Base-by-base conservation (phyloP, 2,797 vertebrate genomes). In the Alauda arvensis region DNA sequence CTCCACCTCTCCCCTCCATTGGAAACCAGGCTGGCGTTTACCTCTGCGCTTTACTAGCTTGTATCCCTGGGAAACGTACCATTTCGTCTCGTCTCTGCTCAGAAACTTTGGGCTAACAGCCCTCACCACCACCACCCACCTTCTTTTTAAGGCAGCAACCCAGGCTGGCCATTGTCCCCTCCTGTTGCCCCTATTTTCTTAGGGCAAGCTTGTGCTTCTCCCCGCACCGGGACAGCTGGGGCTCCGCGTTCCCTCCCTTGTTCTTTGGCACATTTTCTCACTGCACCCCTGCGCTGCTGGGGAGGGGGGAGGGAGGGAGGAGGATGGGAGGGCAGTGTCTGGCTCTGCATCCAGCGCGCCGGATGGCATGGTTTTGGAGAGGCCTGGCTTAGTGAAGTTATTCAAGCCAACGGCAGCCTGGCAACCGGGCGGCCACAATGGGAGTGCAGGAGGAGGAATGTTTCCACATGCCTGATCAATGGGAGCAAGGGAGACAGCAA, bases 391-490 rank as follows among this genome's bases (percentile, higher is more conserved):
- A 89, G 95, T 91, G 93, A 96, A 96, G 96, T 95, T 96, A 97
- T 97, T 96, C 95, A 96, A 96, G 95, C 95, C 94, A 95, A 95
- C 94, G 78, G 97, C 97, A 97, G 98, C 98, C 97, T 97, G 97
- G 97, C 97, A 98, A 98, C 98, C 89, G 75, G 96, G 96, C 94
- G 78, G 97, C 97, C 96, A 98, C 98, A 98, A 98, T 98, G 97
- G 98, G 98, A 98, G 98, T 96, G 96, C 97, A 96, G 98, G 98
- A 97, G 97, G 98, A 98, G 98, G 98, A 98, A 98, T 98, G 98
- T 98, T 99, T 99, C 98, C 98, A 98, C 98, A 99, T 99, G 98
- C 98, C 98, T 99, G 98, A 98, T 98, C 98, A 99, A 99, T 99
- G 97, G 98, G 98, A 97, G 96, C 97, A 96, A 96, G 93, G 88